Evolutionary conservation across 2,797 vertebrate genomes (phyloP), one percentile per base, ranked within the genome.

Genomic region (Lacerta viridis): DNA sequence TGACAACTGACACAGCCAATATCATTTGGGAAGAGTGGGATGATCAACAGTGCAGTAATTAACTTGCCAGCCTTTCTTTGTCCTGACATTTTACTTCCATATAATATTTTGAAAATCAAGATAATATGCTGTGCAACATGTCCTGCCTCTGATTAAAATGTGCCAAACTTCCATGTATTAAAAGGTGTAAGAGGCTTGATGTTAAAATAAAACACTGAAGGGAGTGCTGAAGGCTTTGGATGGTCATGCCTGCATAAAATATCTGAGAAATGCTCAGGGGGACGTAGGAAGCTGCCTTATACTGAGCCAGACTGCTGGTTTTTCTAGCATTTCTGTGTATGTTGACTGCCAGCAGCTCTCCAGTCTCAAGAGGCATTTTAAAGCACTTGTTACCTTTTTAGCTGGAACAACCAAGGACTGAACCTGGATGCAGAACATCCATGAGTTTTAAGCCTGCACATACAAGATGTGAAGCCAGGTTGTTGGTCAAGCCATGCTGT

Each of bases 1-100:
- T 78, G 59, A 55, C 74, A 83, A 77, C 74, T 83, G 87, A 71
- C 43, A 83, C 33, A 88, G 78, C 46, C 27, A 78, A 41, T 83
- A 55, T 83, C 25, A 88, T 83, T 83, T 64, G 59, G 69, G 59
- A 80, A 41, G 20, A 33, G 13, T 72, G 36, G 41, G 29, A 50
- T 50, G 43, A 83, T 50, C 68, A 83, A 82, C 41, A 46, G 59
- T n/a, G 25, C 20, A 59, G 46, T 43, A 43, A 84, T 84, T 78
- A 83, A 59, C 43, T 88, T 84, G 61, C 5, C 18, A 79, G 10
- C 15, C 29, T 72, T 78, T 79, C 66, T 69, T 33, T 71, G 20
- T 43, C 10, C 66, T 74, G 29, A 33, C 66, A 27, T 88, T 43
- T 79, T 79, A 18, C 25, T 77, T 18, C 41, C 33, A n/a, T 23